Evolutionary conservation across 2,797 vertebrate species (phyloP).

Genomic region (Liasis olivaceus): DNA sequence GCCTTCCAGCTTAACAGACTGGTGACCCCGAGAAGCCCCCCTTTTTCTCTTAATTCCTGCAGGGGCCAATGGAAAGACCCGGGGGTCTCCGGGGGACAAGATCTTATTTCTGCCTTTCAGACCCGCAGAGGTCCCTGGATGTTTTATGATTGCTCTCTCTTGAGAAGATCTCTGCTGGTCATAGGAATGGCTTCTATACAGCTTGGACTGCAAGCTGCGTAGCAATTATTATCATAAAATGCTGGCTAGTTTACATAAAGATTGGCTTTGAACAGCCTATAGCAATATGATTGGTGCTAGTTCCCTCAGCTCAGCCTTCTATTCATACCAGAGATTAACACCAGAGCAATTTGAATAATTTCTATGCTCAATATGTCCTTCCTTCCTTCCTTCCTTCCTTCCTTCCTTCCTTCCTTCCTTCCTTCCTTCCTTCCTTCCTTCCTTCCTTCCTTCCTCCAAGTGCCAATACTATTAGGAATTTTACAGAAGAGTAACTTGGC

Average conservation of each 20-base stretch:
- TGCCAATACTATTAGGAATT: background rate
- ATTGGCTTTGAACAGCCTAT: background rate
- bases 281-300: background rate
- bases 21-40: background rate
- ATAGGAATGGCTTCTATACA: background rate
- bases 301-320: background rate
- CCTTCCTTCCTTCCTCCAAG: background rate
- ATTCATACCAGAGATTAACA: background rate
- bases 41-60: background rate
- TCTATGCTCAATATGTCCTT: fast-evolving
- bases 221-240: background rate
- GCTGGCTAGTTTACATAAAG: background rate
- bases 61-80: background rate
- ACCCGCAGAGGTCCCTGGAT: background rate
- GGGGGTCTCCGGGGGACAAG: too few relatives aligned
- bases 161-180: background rate
- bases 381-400: fast-evolving
- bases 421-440: background rate
- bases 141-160: background rate
- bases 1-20: background rate
- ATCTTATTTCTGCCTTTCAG: background rate
- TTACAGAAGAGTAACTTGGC: background rate
- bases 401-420: background rate
- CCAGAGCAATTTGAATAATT: background rate
- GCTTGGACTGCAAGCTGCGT: background rate